phyloP scores from a whole-genome alignment of 2,113 vertebrate genomes.

The Erinaceus europaeus region DNA sequence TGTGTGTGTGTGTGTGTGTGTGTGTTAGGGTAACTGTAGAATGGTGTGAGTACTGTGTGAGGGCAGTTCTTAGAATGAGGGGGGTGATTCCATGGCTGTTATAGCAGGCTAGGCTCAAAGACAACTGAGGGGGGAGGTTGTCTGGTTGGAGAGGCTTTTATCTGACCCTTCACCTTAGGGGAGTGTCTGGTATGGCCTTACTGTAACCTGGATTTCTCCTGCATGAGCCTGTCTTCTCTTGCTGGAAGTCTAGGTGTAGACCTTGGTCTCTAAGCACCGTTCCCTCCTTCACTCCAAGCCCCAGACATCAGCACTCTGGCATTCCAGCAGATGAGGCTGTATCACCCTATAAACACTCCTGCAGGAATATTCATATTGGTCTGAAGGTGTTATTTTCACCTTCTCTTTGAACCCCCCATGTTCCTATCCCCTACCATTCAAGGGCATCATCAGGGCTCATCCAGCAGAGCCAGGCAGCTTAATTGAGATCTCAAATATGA shows the following conservation, averaged over 20 bases:
- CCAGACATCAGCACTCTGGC: no score
- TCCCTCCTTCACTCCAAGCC: not conserved
- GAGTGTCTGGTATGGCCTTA: not conserved
- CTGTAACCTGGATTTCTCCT: fast-evolving
- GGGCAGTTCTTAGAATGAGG: not conserved
- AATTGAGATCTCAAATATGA: conserved; percentile 65
- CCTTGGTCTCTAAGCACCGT: not conserved
- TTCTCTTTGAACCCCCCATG: no score
- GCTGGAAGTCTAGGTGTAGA: not conserved
- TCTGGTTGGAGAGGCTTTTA: not conserved
- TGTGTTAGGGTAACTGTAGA: no score
- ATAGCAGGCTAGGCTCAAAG: not conserved
- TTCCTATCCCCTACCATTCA: not conserved
- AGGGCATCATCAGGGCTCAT: not conserved
- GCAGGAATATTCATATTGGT: not conserved
- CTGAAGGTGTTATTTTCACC: fast-evolving
- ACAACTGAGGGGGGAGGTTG: not conserved
- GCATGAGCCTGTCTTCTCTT: no score
- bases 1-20: no score
- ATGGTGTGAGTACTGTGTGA: no score
- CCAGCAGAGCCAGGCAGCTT: not conserved
- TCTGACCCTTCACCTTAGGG: not conserved
- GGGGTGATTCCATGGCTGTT: fast-evolving
- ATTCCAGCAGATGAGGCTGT: not conserved
- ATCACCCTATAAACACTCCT: not conserved